A percentile compares a stretch with the other conserved stretches of the same genome.
These are phyloP conservation scores for Lepidocyrtinus sp. DNA, from an alignment of 2,888 invertebrate species.

Conservation along the genomic window DNA sequence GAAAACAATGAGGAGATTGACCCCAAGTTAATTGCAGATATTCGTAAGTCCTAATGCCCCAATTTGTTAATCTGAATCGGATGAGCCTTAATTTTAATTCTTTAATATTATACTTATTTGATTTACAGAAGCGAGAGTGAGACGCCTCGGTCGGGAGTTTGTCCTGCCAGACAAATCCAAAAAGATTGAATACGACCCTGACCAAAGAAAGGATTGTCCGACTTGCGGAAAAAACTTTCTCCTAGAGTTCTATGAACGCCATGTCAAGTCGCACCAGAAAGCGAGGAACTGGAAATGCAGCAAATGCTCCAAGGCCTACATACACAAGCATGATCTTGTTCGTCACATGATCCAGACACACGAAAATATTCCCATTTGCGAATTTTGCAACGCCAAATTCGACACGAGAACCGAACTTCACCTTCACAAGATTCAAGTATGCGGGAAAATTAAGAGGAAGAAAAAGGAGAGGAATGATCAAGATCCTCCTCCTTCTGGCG, in stretches of 20 bases:
- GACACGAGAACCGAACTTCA: background rate
- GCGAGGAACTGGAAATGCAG: slow-evolving; percentile 28
- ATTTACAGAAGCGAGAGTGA: background rate
- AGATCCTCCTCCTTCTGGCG: too few species aligned
- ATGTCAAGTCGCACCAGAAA: slow-evolving; percentile 17
- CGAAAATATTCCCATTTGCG: slow-evolving; percentile 31
- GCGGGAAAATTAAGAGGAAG: background rate
- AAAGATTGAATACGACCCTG: background rate
- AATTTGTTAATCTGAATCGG: too few species aligned
- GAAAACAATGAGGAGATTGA: slow-evolving; percentile 18
- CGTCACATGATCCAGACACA: slow-evolving; percentile 24
- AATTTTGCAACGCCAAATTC: slow-evolving; percentile 19
- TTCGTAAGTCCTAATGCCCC: slow-evolving; percentile 13
- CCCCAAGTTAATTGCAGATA: slow-evolving; percentile 17
- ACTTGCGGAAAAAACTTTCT: slow-evolving; percentile 29
- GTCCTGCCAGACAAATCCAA: background rate
- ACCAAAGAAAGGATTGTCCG: slow-evolving; percentile 8
- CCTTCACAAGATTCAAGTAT: background rate
- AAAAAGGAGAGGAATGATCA: background rate
- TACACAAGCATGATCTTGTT: slow-evolving; percentile 35
- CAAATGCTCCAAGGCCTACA: slow-evolving; percentile 27
- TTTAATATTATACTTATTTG: too few species aligned
- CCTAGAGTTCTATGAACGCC: slow-evolving; percentile 3
- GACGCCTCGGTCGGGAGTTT: background rate
- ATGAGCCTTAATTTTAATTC: too few species aligned